These are phyloP conservation scores for Zaprionus lineosus DNA, from an alignment of 2,888 invertebrate genomes.

Conservation along the genomic window DNA sequence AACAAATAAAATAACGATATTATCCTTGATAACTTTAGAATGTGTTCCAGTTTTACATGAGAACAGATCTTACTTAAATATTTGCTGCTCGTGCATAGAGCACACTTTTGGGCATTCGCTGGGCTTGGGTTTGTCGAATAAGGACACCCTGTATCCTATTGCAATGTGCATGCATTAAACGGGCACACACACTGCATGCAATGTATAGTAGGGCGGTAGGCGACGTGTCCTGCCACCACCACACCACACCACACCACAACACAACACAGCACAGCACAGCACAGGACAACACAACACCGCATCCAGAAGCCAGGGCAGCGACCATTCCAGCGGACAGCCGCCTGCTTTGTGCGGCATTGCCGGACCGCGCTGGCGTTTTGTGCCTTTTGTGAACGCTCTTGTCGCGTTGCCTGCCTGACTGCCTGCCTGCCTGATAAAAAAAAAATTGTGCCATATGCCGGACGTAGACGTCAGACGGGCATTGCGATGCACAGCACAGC, in stretches of 20 bases:
- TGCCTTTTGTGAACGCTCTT: conserved; percentile 62
- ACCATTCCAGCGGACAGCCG: conserved; percentile 3
- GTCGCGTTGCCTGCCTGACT: conserved; percentile 13
- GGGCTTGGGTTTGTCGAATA: background rate
- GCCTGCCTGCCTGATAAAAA: conserved; percentile 38
- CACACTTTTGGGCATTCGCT: too few relatives aligned
- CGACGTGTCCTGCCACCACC: background rate
- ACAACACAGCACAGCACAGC: too few relatives aligned
- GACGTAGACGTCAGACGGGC: conserved; percentile 38
- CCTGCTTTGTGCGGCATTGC: conserved; percentile 48
- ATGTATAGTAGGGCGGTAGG: too few relatives aligned
- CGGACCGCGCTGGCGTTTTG: conserved; percentile 61
- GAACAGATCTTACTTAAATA: too few relatives aligned
- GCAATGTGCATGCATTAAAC: conserved; percentile 64
- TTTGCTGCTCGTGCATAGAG: too few relatives aligned
- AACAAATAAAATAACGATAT: too few relatives aligned
- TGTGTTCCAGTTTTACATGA: too few relatives aligned
- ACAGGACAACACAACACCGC: too few relatives aligned
- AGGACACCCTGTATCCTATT: conserved; percentile 55
- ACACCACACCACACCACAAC: too few relatives aligned
- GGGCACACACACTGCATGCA: conserved; percentile 36
- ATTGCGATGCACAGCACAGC: conserved; percentile 58
- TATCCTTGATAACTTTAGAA: too few relatives aligned
- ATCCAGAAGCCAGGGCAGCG: conserved; percentile 1
- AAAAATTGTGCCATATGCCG: conserved; percentile 76